Evolutionary conservation across 2,888 invertebrate species (phyloP).

Genomic region (Andrena chrysosceles): DNA sequence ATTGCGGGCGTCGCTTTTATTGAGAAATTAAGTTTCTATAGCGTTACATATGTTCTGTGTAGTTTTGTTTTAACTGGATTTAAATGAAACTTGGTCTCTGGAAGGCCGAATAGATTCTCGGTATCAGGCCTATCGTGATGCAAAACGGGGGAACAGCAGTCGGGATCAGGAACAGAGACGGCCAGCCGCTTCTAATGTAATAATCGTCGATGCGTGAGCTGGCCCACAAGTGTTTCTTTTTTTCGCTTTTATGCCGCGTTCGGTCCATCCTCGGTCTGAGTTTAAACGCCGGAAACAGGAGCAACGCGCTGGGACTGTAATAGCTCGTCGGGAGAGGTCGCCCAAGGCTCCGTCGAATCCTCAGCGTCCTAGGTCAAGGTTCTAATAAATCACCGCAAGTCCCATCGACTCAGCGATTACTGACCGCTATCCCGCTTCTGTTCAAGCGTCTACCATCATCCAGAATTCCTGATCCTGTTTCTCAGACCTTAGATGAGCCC

Average conservation of each 20-base stretch:
- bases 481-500: neutral
- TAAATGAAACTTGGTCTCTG: neutral
- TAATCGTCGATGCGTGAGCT: conserved; percentile 74
- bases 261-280: conserved; percentile 38
- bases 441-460: no score
- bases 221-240: conserved; percentile 16
- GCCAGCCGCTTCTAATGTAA: conserved; percentile 64
- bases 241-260: neutral
- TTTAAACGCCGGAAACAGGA: conserved; percentile 70
- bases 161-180: conserved; percentile 31
- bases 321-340: conserved; percentile 5
- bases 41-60: no score
- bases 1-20: no score
- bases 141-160: conserved; percentile 20
- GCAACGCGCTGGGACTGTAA: conserved; percentile 55
- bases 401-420: neutral
- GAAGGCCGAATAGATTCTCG: neutral
- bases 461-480: neutral
- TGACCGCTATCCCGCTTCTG: no score
- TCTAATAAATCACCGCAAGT: conserved; percentile 27
- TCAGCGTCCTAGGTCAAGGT: conserved; percentile 51
- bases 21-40: no score
- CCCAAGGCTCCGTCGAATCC: conserved; percentile 18
- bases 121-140: conserved; percentile 28
- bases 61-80: no score